phyloP scores from a whole-genome alignment of 2,797 vertebrate species.

The Pelobates cultripes region DNA sequence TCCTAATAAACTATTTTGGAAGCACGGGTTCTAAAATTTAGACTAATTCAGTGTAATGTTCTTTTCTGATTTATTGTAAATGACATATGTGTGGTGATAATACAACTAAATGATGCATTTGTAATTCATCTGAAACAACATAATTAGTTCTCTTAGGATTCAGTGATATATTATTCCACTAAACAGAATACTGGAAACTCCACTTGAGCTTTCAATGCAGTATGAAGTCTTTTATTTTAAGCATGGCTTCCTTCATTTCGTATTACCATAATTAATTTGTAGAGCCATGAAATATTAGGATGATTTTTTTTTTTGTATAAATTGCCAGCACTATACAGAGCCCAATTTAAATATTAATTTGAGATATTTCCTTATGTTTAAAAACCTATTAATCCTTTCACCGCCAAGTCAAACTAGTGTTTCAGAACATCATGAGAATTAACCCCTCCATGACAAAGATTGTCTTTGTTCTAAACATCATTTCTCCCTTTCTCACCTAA shows the following conservation, averaged over 20 bases:
- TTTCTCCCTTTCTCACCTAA: too few species aligned
- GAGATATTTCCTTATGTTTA: background rate
- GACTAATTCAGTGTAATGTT: constrained; percentile 50
- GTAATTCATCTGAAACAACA: constrained; percentile 65
- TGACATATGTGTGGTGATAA: constrained; percentile 60
- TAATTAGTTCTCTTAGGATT: constrained; percentile 69
- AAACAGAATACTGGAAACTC: constrained; percentile 57
- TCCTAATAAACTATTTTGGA: constrained; percentile 35
- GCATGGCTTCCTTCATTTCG: constrained; percentile 59
- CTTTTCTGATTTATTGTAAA: constrained; percentile 61
- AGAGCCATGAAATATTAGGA: constrained; percentile 59
- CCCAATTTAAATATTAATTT: constrained; percentile 28
- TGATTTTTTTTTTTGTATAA: constrained; percentile 53
- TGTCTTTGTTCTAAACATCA: too few species aligned
- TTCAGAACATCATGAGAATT: too few species aligned
- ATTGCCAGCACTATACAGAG: constrained; percentile 17
- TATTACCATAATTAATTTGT: constrained; percentile 64
- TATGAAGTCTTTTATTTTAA: constrained; percentile 62
- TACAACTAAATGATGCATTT: constrained; percentile 59
- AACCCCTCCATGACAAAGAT: too few species aligned
- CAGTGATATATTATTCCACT: constrained; percentile 60
- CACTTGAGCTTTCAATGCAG: constrained; percentile 61
- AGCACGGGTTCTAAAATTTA: constrained; percentile 36
- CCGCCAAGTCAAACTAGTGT: too few species aligned
- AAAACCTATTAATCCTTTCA: background rate